These are phyloP conservation scores for Xenotilapia flavipinnis DNA, from an alignment of 2,113 vertebrate species.

Conservation along the genomic window DNA sequence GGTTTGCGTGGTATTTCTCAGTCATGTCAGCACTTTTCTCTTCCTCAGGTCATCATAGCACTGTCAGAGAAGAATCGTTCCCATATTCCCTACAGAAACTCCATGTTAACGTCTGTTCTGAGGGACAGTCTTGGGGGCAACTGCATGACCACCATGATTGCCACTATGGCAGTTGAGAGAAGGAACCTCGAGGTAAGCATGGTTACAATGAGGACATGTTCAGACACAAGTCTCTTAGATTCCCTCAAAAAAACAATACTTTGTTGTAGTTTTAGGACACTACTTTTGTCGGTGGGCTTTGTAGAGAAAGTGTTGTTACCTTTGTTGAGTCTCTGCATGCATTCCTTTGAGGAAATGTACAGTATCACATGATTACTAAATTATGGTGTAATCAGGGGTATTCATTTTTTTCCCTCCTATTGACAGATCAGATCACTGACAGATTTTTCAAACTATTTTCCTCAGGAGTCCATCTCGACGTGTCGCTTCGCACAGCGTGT, in stretches of 20 bases:
- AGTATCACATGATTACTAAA: background rate
- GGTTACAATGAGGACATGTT: background rate
- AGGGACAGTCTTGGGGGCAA: slow-evolving; percentile 96
- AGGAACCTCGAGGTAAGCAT: slow-evolving; percentile 78
- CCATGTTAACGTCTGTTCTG: slow-evolving; percentile 95
- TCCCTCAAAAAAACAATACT: background rate
- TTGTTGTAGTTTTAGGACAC: background rate
- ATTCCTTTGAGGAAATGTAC: background rate
- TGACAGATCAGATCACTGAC: background rate
- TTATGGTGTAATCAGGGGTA: background rate
- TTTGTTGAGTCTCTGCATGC: background rate
- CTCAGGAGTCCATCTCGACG: slow-evolving; percentile 92
- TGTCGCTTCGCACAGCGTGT: slow-evolving; percentile 95
- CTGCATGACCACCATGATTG: slow-evolving; percentile 97
- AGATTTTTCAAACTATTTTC: background rate
- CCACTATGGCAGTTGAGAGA: slow-evolving; percentile 84
- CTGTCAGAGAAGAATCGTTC: slow-evolving; percentile 89
- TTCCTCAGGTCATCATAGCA: slow-evolving; percentile 88
- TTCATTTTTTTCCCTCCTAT: background rate
- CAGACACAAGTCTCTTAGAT: background rate
- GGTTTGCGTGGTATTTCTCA: background rate
- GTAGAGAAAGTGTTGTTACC: background rate
- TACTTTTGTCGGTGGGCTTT: background rate
- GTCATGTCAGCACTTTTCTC: background rate
- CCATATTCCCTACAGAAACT: slow-evolving; percentile 95